Evolutionary conservation across 2,113 vertebrate genomes (phyloP), one percentile per base, ranked within the genome.

Genomic region (Tinamus guttatus): DNA sequence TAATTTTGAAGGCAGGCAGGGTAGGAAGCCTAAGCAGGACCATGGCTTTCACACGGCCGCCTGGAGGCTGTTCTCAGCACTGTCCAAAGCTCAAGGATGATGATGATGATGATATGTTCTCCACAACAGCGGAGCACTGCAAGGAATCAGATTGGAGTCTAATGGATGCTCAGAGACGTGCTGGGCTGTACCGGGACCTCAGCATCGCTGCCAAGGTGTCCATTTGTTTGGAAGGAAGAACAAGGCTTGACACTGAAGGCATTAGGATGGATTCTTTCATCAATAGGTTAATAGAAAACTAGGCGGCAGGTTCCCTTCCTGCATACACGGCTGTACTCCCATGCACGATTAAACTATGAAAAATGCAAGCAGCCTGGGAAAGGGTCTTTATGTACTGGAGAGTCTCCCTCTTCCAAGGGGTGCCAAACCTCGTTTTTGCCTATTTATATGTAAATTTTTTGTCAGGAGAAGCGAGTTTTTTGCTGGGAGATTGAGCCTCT

Each of bases 371-470:
- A 21, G 34, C 19, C 59, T 17, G 28, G 86, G 83, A 87, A 82
- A 85, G 81, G 79, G 81, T 49, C 30, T 93, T 82, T 81, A 78
- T 81, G 51, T 24, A 11, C 67, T 32, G 11, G 52, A 85, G 85
- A 83, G 2, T 75, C 82, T 94, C 59, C 71, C 68, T 25, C 89
- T 87, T 30, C 93, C 36, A 16, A 65, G 87, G 79, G 73, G 52
- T 73, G 77, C 90, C 83, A 86, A 54, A 85, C 77, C 91, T 88
- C 1, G 0, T 5, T 40, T 71, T 94, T 96, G 73, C 94, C 96
- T 98, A 98, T 98, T 96, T 98, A 97, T 98, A 98, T 98, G 98
- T 94, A 98, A 98, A 98, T 98, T 91, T 41, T 96, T 96, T 68
- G 40, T 22, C 76, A 71, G 78, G 60, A 13, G 77, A 91, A 97